These are phyloP conservation scores for Tarsius wallacei DNA, from an alignment of 2,797 vertebrate genomes.

Conservation along the genomic window DNA sequence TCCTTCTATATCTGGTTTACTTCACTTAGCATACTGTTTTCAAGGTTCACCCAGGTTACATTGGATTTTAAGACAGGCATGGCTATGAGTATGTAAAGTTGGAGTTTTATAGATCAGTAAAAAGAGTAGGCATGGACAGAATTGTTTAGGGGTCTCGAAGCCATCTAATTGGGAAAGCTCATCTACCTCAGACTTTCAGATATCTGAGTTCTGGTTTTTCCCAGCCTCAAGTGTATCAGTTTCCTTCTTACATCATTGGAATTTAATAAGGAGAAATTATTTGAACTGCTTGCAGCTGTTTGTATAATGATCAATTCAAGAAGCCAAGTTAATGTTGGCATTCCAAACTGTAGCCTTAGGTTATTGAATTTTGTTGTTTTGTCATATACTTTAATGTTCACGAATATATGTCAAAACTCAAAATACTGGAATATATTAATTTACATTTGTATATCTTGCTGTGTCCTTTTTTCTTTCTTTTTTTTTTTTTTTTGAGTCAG, in stretches of 20 bases:
- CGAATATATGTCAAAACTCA: conserved; percentile 34
- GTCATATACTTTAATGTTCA: background rate
- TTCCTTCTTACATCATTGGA: background rate
- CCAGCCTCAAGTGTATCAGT: background rate
- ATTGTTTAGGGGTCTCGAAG: background rate
- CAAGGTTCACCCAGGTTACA: background rate
- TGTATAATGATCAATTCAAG: background rate
- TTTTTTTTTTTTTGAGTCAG: background rate
- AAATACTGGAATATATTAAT: background rate
- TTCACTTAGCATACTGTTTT: conserved; percentile 18
- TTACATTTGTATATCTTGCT: background rate
- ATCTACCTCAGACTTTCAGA: background rate
- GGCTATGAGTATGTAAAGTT: background rate
- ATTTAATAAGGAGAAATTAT: background rate
- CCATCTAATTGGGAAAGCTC: background rate
- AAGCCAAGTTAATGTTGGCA: background rate
- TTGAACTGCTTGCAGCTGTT: conserved; percentile 15
- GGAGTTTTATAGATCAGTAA: background rate
- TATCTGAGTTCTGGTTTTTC: background rate
- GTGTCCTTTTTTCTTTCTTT: background rate
- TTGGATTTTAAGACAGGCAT: conserved; percentile 29
- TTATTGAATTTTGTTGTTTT: conserved; percentile 36
- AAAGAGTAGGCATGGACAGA: background rate
- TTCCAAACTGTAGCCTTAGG: background rate
- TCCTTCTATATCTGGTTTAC: background rate